Evolutionary conservation across 2,797 vertebrate species (phyloP).

Genomic region (Gallirallus australis): DNA sequence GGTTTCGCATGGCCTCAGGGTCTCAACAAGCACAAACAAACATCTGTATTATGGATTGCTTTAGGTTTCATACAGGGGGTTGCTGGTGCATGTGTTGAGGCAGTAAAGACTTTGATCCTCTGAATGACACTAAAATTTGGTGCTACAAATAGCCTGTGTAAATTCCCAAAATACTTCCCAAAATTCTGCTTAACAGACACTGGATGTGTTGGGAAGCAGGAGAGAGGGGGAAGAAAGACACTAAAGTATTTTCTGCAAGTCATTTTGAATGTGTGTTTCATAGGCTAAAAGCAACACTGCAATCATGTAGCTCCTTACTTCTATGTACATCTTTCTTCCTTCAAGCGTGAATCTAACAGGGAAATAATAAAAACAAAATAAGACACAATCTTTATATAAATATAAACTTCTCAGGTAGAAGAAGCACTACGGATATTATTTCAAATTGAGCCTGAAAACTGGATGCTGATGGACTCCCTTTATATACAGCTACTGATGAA

Average conservation of each 20-base stretch:
- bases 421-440: neutral
- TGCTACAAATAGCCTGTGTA: neutral
- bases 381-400: neutral
- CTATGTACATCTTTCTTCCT: neutral
- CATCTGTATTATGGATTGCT: neutral
- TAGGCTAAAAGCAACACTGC: neutral
- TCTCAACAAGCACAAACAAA: neutral
- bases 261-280: neutral
- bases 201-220: neutral
- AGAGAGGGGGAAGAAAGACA: neutral
- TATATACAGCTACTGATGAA: neutral
- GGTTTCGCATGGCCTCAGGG: neutral
- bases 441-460: constrained; percentile 3
- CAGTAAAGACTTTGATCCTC: neutral
- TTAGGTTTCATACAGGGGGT: neutral
- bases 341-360: neutral
- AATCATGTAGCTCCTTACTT: neutral
- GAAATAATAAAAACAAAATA: neutral
- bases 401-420: neutral
- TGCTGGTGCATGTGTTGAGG: neutral
- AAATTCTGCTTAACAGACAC: neutral
- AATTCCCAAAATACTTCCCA: neutral
- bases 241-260: neutral
- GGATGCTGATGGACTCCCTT: neutral
- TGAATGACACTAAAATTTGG: neutral